phyloP scores from a whole-genome alignment of 2,888 invertebrate species.

The Polydesmus complanatus region DNA sequence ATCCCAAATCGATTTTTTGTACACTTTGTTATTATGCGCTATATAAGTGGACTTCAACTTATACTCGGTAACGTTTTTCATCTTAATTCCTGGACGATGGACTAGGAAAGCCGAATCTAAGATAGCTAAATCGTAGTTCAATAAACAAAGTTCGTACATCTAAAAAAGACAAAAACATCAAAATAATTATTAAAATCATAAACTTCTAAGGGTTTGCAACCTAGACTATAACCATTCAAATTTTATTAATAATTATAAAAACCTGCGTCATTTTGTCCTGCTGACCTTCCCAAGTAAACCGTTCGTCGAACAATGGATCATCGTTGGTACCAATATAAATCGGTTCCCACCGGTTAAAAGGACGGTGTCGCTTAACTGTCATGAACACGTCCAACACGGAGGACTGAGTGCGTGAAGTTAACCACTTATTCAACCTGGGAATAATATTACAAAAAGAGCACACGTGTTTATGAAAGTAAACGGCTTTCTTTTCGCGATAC shows the following conservation, averaged over 20 bases:
- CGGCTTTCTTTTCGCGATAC: conserved; percentile 60
- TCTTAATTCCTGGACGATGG: conserved; percentile 50
- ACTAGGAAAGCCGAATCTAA: conserved; percentile 59
- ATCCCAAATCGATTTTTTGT: conserved; percentile 8
- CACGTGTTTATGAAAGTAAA: conserved; percentile 81
- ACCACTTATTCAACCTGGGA: conserved; percentile 21
- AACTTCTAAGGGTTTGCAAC: not conserved
- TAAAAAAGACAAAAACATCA: conserved; percentile 27
- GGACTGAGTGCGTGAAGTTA: not conserved
- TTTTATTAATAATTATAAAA: not conserved
- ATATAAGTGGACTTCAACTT: not conserved
- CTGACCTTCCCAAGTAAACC: conserved; percentile 23
- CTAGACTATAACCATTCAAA: not conserved
- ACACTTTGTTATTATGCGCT: conserved; percentile 15
- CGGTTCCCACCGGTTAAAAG: conserved; percentile 22
- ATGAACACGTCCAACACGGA: conserved; percentile 13
- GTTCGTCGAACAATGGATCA: conserved; percentile 22
- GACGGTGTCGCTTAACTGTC: conserved; percentile 19
- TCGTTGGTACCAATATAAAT: conserved; percentile 22
- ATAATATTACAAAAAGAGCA: conserved; percentile 69
- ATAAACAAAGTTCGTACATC: conserved; percentile 64
- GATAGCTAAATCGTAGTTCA: conserved; percentile 54
- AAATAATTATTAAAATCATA: not conserved
- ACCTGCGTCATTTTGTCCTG: conserved; percentile 24
- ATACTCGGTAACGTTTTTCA: conserved; percentile 5